phyloP scores from a whole-genome alignment of 2,888 invertebrate species.

The Physocephala rufipes region DNA sequence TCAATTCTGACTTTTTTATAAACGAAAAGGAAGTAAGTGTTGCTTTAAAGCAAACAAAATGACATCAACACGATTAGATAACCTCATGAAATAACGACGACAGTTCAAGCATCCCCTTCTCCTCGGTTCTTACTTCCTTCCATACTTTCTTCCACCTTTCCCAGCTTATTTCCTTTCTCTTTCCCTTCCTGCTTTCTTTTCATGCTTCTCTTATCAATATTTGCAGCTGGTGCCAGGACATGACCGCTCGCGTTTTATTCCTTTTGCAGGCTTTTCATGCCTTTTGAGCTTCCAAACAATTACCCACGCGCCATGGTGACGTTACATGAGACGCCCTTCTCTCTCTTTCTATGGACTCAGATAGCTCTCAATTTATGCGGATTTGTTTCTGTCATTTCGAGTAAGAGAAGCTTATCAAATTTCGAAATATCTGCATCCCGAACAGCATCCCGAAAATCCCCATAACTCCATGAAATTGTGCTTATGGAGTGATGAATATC shows the following conservation, averaged over 20 bases:
- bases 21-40: background rate
- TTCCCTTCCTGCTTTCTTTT: background rate
- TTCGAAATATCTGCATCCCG: constrained; percentile 16
- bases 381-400: constrained; percentile 19
- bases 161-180: background rate
- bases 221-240: too few relatives aligned
- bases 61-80: constrained; percentile 37
- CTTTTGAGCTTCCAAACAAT: too few relatives aligned
- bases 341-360: background rate
- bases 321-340: too few relatives aligned
- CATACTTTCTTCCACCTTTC: background rate
- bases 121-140: constrained; percentile 20
- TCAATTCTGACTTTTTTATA: constrained; percentile 60
- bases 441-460: background rate
- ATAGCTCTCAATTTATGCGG: constrained; percentile 27
- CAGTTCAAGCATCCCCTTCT: too few relatives aligned
- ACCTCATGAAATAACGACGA: background rate
- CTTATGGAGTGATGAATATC: constrained; percentile 50
- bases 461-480: background rate
- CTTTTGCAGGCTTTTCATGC: too few relatives aligned
- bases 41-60: constrained; percentile 23
- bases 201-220: background rate
- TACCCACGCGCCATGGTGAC: too few relatives aligned
- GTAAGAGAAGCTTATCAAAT: constrained; percentile 22
- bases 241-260: too few relatives aligned